Percentiles rank a stretch among this genome's conserved stretches.
Evolutionary conservation across 1,140 invertebrate species (phyloP).

Genomic region (Bactericera cockerelli): DNA sequence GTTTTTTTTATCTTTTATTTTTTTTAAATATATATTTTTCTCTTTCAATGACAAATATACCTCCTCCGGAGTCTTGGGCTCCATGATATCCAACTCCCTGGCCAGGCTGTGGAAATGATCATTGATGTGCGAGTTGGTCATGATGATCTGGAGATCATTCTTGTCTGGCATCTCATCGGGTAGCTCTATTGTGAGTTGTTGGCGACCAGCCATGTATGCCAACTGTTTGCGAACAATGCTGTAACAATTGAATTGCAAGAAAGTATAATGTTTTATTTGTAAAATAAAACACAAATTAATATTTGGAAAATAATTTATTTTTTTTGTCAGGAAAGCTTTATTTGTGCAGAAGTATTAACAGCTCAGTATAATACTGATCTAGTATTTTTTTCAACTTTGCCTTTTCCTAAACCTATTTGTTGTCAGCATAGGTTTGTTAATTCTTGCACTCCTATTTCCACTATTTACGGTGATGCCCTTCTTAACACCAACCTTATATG

Average conservation of each 20-base stretch:
- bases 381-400: no score
- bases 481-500: no score
- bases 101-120: slow-evolving; percentile 91
- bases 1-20: no score
- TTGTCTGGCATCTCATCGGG: slow-evolving; percentile 47
- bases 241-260: no score
- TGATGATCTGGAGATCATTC: slow-evolving; percentile 77
- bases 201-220: slow-evolving; percentile 92
- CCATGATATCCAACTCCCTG: slow-evolving; percentile 97
- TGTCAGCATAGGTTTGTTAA: no score
- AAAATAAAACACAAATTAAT: background rate
- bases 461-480: no score
- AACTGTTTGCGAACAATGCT: slow-evolving; percentile 87
- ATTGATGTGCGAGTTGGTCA: slow-evolving; percentile 92
- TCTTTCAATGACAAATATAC: no score
- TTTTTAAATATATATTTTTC: no score
- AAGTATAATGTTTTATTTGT: background rate
- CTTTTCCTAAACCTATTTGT: no score
- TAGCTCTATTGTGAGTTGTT: slow-evolving; percentile 78
- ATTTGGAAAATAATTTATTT: no score
- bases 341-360: background rate
- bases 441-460: no score
- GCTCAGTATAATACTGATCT: no score
- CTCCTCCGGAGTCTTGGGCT: slow-evolving; percentile 97
- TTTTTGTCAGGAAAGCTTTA: background rate